phyloP scores from a whole-genome alignment of 2,888 invertebrate genomes.

The Drosophila paranaensis region DNA sequence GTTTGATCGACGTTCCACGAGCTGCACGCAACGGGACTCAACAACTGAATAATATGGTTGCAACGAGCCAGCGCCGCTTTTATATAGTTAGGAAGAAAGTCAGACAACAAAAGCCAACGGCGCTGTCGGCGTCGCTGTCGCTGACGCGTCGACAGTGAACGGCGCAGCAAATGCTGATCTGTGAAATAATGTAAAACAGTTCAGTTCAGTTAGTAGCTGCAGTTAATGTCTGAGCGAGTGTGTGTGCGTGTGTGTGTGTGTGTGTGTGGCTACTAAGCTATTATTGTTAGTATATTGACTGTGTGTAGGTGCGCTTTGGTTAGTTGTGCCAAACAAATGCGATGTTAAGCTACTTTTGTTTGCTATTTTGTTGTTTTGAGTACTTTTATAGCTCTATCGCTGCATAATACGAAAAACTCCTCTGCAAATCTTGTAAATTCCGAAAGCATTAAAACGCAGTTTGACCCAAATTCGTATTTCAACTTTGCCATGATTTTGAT shows the following conservation, averaged over 20 bases:
- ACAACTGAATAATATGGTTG: constrained; percentile 85
- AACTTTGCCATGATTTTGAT: constrained; percentile 53
- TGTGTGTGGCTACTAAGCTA: constrained; percentile 11
- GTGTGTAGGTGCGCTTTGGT: constrained; percentile 46
- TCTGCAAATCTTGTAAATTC: constrained; percentile 13
- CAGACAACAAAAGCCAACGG: constrained; percentile 53
- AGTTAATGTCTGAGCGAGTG: constrained; percentile 14
- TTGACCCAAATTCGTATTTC: constrained; percentile 71
- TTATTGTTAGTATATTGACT: constrained; percentile 43
- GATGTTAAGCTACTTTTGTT: constrained; percentile 27
- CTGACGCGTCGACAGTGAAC: constrained; percentile 22
- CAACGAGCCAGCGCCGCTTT: constrained; percentile 84
- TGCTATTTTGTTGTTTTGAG: constrained; percentile 50
- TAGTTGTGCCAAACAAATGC: constrained; percentile 25
- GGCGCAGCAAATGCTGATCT: constrained; percentile 41
- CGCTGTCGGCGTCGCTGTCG: constrained; percentile 16
- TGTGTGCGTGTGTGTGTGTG: constrained; percentile 1
- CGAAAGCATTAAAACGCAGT: constrained; percentile 47
- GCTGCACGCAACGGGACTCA: constrained; percentile 84
- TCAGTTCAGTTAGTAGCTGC: constrained; percentile 59
- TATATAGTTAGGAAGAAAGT: constrained; percentile 85
- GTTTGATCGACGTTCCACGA: constrained; percentile 65
- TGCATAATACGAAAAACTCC: constrained; percentile 4
- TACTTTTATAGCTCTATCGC: constrained; percentile 39
- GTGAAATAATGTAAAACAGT: constrained; percentile 57